Evolutionary conservation across 2,113 vertebrate genomes (phyloP).

Genomic region (Osmerus mordax): DNA sequence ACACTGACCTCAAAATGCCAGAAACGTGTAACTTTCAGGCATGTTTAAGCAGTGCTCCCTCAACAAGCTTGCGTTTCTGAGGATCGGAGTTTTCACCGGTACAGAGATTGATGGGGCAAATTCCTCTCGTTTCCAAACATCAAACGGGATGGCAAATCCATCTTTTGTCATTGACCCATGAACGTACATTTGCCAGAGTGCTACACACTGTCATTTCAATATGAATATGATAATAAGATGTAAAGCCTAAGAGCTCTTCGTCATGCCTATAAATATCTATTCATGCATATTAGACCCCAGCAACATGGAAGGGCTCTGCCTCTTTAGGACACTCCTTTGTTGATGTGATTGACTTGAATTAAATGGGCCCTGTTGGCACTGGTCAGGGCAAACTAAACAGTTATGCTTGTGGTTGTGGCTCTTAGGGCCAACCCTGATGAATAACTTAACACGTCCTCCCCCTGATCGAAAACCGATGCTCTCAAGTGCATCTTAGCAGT

Average conservation of each 20-base stretch:
- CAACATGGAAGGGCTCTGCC: constrained; percentile 20
- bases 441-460: constrained; percentile 54
- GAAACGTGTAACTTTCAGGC: background rate
- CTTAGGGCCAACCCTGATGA: constrained; percentile 43
- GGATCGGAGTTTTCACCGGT: background rate
- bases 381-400: constrained; percentile 38
- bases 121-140: background rate
- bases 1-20: constrained; percentile 4
- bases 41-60: background rate
- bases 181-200: constrained; percentile 1
- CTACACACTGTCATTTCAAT: background rate
- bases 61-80: background rate
- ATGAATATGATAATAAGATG: constrained; percentile 39
- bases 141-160: background rate
- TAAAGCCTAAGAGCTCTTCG: constrained; percentile 29
- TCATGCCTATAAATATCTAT: constrained; percentile 52
- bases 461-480: constrained; percentile 50
- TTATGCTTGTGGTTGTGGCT: constrained; percentile 32
- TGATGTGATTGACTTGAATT: constrained; percentile 51
- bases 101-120: background rate
- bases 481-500: constrained; percentile 34
- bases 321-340: constrained; percentile 24
- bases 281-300: constrained; percentile 23
- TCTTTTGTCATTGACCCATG: constrained; percentile 6
- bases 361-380: constrained; percentile 40